Base-by-base conservation (phyloP, 1,140 invertebrate genomes). In the Bombus impatiens region DNA sequence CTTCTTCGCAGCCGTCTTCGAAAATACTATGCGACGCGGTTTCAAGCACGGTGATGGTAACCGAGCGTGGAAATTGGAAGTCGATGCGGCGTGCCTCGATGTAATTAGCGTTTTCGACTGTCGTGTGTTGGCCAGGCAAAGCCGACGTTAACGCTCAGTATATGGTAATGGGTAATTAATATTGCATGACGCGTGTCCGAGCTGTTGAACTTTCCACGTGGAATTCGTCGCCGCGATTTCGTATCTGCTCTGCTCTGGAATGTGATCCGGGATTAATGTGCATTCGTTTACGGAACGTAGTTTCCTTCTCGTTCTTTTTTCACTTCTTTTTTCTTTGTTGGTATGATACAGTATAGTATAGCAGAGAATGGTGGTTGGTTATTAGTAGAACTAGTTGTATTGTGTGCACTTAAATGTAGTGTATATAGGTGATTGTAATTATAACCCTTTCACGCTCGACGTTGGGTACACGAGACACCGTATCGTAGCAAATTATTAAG, bases 81-180 rank as follows among this genome's bases (percentile, higher is more conserved):
- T 59, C 42, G 59, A 28, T 32, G 35, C n/a, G 15, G 12, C 53
- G 40, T 75, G 37, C 15, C 53, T 12, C 25, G 32, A 5, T 22
- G 83, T 78, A 85, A 80, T 80, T 79, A 80, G 40, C 76, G 44
- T 80, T 85, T 72, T 83, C 81, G 78, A 78, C 10, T 25, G 47
- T 22, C 13, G 47, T 62, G 59, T 47, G 65, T 65, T 70, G 9
- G 37, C 35, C 65, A 32, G 3, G 42, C 40, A 18, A 40, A 37
- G 10, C 25, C 68, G 32, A 35, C 10, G 77, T 80, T 80, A 47
- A 85, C 67, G 76, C 37, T 84, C 68, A 35, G 40, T 72, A 59
- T 53, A 80, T 80, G 83, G 67, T 80, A 80, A 85, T 72, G 53
- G 83, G 22, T 44, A 57, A 72, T 85, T 70, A 80, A 85, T 85